phyloP scores from a whole-genome alignment of 2,113 vertebrate species.

The Microtus richardsoni region DNA sequence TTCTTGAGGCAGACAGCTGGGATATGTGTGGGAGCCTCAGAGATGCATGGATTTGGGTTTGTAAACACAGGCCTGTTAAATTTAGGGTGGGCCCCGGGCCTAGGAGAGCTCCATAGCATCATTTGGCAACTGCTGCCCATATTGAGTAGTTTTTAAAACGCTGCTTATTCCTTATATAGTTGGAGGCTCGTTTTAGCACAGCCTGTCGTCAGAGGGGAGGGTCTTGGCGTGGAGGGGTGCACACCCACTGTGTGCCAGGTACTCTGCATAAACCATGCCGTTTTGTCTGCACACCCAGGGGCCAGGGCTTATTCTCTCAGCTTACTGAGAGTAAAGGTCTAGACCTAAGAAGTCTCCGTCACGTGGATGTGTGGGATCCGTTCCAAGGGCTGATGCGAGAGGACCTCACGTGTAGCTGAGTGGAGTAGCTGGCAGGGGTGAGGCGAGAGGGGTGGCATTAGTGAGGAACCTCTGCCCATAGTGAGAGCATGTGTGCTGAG shows the following conservation, averaged over 20 bases:
- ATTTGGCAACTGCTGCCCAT: conserved; percentile 64
- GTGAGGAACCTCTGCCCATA: neutral
- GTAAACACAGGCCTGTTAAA: conserved; percentile 75
- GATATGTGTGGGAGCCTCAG: conserved; percentile 63
- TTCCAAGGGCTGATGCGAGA: neutral
- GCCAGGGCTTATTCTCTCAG: neutral
- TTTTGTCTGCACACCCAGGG: neutral
- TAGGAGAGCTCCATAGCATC: conserved; percentile 62
- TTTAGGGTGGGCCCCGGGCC: conserved; percentile 66
- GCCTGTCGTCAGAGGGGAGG: conserved; percentile 54
- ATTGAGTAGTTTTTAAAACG: conserved; percentile 71
- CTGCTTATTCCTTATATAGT: conserved; percentile 73
- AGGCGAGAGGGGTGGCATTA: neutral
- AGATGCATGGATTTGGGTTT: conserved; percentile 71
- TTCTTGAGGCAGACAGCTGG: conserved; percentile 75
- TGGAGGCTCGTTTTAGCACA: conserved; percentile 70
- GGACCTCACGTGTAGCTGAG: neutral
- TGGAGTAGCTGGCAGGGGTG: neutral
- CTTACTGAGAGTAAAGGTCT: neutral
- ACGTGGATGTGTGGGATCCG: neutral
- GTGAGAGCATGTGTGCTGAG: neutral
- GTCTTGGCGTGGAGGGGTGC: neutral
- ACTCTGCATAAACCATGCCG: neutral
- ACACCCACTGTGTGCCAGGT: conserved; percentile 62
- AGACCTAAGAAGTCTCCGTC: neutral